A percentile compares a stretch with the other conserved stretches of the same genome.
Conservation (phyloP, 2,113 vertebrate genomes). For the Menidia beryllina region DNA sequence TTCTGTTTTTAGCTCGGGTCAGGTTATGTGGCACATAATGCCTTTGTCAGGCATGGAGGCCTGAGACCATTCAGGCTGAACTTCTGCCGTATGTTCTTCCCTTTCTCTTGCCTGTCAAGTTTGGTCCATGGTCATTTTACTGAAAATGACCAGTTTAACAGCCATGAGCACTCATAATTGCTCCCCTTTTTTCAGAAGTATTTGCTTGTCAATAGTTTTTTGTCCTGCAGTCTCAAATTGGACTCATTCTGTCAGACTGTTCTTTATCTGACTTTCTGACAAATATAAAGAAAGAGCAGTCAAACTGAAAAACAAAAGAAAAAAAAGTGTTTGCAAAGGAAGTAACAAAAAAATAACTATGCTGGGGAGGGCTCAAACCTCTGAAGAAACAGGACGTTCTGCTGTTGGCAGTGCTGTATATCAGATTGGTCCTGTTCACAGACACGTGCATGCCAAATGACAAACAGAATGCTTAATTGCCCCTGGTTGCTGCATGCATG, state of each 20-base stretch:
- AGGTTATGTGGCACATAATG: constrained; percentile 76
- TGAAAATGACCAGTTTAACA: constrained; percentile 35
- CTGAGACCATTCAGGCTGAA: constrained; percentile 64
- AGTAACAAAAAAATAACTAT: constrained; percentile 13
- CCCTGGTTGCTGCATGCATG: constrained; percentile 18
- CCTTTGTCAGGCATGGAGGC: constrained; percentile 77
- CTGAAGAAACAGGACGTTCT: constrained; percentile 1
- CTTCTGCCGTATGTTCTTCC: constrained; percentile 73
- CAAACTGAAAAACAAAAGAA: background rate
- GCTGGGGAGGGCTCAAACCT: background rate
- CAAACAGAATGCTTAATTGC: constrained; percentile 40
- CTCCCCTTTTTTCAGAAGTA: constrained; percentile 7
- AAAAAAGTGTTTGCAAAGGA: background rate
- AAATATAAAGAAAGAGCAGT: constrained; percentile 3
- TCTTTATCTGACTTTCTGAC: too few species aligned
- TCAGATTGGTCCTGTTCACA: constrained; percentile 27
- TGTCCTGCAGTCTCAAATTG: too few species aligned
- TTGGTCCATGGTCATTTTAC: constrained; percentile 14
- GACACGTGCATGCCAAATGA: constrained; percentile 42
- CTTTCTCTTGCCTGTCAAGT: constrained; percentile 16
- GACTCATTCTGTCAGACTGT: background rate
- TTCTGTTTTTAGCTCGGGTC: constrained; percentile 66
- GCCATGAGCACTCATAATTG: constrained; percentile 17
- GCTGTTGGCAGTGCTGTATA: background rate
- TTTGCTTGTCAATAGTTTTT: constrained; percentile 23